A percentile compares a stretch with the other conserved stretches of the same genome.
Evolutionary conservation across 2,797 vertebrate species (phyloP).

Genomic region (Gadopsis bispinosus): DNA sequence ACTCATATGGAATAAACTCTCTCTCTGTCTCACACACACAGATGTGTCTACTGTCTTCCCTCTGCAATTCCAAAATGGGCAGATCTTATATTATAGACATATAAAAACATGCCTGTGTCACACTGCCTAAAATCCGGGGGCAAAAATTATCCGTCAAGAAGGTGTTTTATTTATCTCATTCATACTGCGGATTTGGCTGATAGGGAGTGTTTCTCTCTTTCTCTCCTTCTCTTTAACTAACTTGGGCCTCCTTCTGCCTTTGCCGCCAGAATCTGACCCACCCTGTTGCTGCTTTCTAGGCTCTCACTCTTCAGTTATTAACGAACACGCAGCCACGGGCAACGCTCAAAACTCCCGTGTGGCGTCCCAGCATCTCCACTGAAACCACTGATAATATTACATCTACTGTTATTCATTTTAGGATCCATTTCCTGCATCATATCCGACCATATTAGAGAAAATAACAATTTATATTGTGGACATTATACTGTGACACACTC

Average conservation of each 20-base stretch:
- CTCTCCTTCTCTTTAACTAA: constrained; percentile 30
- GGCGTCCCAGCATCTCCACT: background rate
- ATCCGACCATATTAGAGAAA: background rate
- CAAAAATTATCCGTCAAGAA: background rate
- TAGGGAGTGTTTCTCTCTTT: constrained; percentile 15
- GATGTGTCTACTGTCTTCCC: background rate
- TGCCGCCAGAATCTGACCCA: constrained; percentile 32
- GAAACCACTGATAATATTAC: background rate
- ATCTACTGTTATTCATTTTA: background rate
- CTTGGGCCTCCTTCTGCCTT: constrained; percentile 45
- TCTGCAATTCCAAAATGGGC: background rate
- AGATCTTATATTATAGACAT: background rate
- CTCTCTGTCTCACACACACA: background rate
- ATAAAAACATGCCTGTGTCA: background rate
- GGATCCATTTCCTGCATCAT: background rate
- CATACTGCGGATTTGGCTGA: constrained; percentile 31
- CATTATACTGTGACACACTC: background rate
- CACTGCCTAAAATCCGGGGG: background rate
- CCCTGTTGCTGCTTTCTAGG: constrained; percentile 62
- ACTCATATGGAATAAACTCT: background rate
- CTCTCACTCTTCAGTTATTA: constrained; percentile 46
- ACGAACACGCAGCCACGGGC: constrained; percentile 21
- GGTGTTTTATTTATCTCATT: constrained; percentile 29
- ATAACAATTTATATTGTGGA: background rate
- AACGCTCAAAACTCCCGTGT: constrained; percentile 8